These are phyloP conservation scores for Andrena praecox DNA, from an alignment of 2,888 invertebrate genomes.

Conservation along the genomic window DNA sequence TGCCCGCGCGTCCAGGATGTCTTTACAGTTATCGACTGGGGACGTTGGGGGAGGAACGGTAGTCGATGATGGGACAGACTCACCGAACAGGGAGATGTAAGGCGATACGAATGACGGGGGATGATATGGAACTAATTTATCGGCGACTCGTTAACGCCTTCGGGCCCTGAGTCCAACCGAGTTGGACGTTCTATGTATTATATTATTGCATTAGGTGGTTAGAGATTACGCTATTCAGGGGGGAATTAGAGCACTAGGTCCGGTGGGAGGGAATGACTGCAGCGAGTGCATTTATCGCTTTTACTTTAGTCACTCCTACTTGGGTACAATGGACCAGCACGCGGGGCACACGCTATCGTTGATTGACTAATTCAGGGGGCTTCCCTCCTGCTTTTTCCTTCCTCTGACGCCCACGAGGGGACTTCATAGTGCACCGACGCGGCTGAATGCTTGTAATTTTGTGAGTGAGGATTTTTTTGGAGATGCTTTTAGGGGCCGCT, in stretches of 20 bases:
- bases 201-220: not conserved
- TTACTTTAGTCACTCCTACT: too few relatives aligned
- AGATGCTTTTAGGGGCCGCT: too few relatives aligned
- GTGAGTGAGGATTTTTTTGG: too few relatives aligned
- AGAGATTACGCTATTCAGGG: not conserved
- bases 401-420: too few relatives aligned
- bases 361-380: too few relatives aligned
- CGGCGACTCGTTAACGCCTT: conserved; percentile 35
- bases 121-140: conserved; percentile 49
- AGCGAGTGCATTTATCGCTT: too few relatives aligned
- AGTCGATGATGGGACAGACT: conserved; percentile 49
- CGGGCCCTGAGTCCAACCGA: conserved; percentile 1
- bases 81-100: conserved; percentile 39
- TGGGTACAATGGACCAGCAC: too few relatives aligned
- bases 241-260: not conserved
- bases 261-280: too few relatives aligned
- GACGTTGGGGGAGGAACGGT: conserved; percentile 45
- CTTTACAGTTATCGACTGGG: conserved; percentile 45
- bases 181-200: not conserved
- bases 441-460: too few relatives aligned
- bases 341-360: too few relatives aligned
- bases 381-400: too few relatives aligned
- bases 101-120: conserved; percentile 28
- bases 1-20: not conserved
- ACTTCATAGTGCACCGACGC: too few relatives aligned